Evolutionary conservation across 2,888 invertebrate species (phyloP).

Genomic region (Fragum whitleyi): DNA sequence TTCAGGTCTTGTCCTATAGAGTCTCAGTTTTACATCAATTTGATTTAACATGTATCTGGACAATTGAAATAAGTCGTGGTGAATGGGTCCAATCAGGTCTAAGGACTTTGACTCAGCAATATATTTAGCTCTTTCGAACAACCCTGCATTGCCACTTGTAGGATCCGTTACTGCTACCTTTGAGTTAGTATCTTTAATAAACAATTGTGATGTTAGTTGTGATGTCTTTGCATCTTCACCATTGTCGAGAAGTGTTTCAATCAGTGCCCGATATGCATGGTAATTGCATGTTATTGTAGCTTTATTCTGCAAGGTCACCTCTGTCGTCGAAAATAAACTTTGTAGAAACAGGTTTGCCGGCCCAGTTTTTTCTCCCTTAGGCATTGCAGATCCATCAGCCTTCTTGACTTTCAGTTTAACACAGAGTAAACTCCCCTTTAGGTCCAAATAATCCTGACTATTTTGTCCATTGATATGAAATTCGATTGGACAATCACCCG

Average conservation of each 20-base stretch:
- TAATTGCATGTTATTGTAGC: slow-evolving; percentile 14
- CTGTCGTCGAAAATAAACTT: slow-evolving; percentile 5
- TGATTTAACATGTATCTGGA: slow-evolving; percentile 18
- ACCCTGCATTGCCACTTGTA: background rate
- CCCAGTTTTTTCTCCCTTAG: slow-evolving; percentile 8
- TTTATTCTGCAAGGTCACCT: background rate
- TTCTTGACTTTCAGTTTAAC: slow-evolving; percentile 32
- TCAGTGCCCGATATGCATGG: slow-evolving; percentile 25
- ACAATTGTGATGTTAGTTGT: slow-evolving; percentile 8
- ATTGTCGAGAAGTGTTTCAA: slow-evolving; percentile 26
- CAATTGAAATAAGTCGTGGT: slow-evolving; percentile 23
- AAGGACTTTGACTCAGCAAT: background rate
- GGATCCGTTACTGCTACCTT: background rate
- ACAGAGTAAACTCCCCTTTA: slow-evolving; percentile 28
- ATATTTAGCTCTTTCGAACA: background rate
- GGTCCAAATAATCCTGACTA: slow-evolving; percentile 41
- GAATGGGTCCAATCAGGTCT: slow-evolving; percentile 26
- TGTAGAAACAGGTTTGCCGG: slow-evolving; percentile 37
- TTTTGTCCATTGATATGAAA: slow-evolving; percentile 45
- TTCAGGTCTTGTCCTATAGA: background rate
- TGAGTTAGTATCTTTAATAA: background rate
- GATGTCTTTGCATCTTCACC: slow-evolving; percentile 22
- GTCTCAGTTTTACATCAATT: slow-evolving; percentile 29
- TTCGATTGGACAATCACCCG: slow-evolving; percentile 40
- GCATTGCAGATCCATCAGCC: slow-evolving; percentile 21